Percentiles rank a stretch among this genome's conserved stretches.
phyloP scores from a whole-genome alignment of 2,888 invertebrate genomes.

The Galerucella pusilla region DNA sequence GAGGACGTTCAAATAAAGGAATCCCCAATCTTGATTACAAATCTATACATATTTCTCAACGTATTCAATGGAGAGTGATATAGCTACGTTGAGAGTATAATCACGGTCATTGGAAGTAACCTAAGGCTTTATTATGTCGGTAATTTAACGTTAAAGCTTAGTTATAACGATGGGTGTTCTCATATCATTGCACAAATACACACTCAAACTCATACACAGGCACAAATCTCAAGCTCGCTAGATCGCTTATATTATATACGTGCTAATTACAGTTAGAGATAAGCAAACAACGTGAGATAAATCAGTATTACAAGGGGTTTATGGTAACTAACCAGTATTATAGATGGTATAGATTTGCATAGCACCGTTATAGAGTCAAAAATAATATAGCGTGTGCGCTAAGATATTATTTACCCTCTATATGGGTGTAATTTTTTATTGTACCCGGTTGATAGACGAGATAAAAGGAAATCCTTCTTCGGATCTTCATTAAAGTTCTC shows the following conservation, averaged over 20 bases:
- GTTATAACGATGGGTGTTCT: constrained; percentile 50
- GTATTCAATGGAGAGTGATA: constrained; percentile 28
- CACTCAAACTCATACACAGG: not conserved
- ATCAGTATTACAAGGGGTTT: constrained; percentile 51
- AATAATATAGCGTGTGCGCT: not conserved
- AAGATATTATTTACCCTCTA: not conserved
- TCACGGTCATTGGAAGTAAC: constrained; percentile 42
- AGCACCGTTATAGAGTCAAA: not conserved
- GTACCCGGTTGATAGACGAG: not conserved
- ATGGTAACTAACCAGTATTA: not conserved
- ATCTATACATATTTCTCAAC: constrained; percentile 16
- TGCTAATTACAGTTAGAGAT: constrained; percentile 52
- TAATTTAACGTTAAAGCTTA: constrained; percentile 36
- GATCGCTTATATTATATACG: constrained; percentile 14
- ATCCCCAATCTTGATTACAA: constrained; percentile 29
- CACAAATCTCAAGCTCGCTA: not conserved
- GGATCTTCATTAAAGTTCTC: constrained; percentile 11
- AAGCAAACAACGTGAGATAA: constrained; percentile 54
- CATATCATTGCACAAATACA: constrained; percentile 45
- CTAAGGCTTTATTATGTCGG: constrained; percentile 41
- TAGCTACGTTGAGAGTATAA: constrained; percentile 34
- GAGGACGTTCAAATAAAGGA: not conserved
- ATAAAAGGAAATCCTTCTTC: not conserved
- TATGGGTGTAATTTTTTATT: not conserved
- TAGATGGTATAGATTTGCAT: constrained; percentile 2